Evolutionary conservation across 2,888 invertebrate genomes (phyloP), one percentile per base, ranked within the genome.

Genomic region (Cinara cedri): DNA sequence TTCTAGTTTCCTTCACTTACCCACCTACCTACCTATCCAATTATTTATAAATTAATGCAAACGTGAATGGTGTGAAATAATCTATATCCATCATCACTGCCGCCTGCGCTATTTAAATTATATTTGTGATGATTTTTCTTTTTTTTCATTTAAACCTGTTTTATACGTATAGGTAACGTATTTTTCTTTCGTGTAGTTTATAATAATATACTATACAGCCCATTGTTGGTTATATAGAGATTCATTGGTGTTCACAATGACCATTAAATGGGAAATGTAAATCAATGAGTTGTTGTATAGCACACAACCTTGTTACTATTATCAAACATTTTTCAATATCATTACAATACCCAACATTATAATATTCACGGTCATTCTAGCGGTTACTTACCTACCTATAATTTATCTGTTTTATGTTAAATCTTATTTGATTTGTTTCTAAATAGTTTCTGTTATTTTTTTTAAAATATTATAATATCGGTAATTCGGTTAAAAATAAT

Each of bases 1-100:
- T 71, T 42, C 55, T 55, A 51, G 54, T 54, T 34, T 42, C 26
- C n/a, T n/a, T n/a, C n/a, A n/a, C n/a, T n/a, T n/a, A n/a, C n/a
- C n/a, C n/a, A n/a, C n/a, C n/a, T n/a, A n/a, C n/a, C n/a, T n/a
- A n/a, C n/a, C 19, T 42, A 42, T 55, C 4, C 10, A 70, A 44
- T 70, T 55, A 44, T 21, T 71, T 71, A 44, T 21, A 71, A 55
- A 55, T 42, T 71, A 55, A 71, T 55, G 21, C 1, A 42, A 70
- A 42, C 42, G 14, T 21, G 34, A 21, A 19, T 42, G 42, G 13
- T 68, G 9, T 34, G 14, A 54, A 42, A 54, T 70, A 26, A 49
- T 34, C 8, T 14, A 54, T 34, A 54, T 14, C 11, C 6, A 19
- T 19, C 13, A 34, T 4, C 55, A 55, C 14, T 19, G 0, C 19